These are phyloP conservation scores for Drosophila watanabei DNA, from an alignment of 1,140 invertebrate genomes.

Conservation along the genomic window DNA sequence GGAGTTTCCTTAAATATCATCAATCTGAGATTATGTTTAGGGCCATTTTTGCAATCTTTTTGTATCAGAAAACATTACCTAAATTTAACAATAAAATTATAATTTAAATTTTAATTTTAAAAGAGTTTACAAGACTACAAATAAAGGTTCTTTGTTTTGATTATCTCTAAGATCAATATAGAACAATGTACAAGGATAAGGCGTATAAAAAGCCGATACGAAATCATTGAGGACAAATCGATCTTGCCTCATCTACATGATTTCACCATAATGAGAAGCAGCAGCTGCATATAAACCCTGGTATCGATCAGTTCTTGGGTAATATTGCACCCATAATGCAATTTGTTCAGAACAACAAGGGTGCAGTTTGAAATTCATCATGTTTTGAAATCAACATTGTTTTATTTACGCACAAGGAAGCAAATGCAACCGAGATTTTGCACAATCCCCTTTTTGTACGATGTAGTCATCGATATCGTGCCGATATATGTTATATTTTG, in stretches of 20 bases:
- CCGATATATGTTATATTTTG: conserved; percentile 33
- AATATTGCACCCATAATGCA: conserved; percentile 41
- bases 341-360: conserved; percentile 49
- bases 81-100: too few relatives aligned
- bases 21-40: neutral
- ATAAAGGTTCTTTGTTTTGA: neutral
- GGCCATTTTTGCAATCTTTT: neutral
- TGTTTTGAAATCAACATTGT: conserved; percentile 16
- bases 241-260: conserved; percentile 51
- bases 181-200: neutral
- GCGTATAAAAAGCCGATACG: neutral
- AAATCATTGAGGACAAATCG: neutral
- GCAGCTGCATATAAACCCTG: conserved; percentile 22
- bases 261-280: conserved; percentile 23
- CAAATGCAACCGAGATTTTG: conserved; percentile 39
- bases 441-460: conserved; percentile 56
- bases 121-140: neutral
- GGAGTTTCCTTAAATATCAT: neutral
- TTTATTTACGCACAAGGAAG: conserved; percentile 65
- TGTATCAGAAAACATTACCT: too few relatives aligned
- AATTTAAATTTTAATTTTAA: neutral
- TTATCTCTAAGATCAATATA: neutral
- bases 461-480: conserved; percentile 69
- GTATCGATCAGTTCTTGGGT: conserved; percentile 26
- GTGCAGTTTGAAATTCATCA: conserved; percentile 26